Evolutionary conservation across 2,797 vertebrate genomes (phyloP), one percentile per base, ranked within the genome.

Genomic region (Odontamblyopus lacepedii): DNA sequence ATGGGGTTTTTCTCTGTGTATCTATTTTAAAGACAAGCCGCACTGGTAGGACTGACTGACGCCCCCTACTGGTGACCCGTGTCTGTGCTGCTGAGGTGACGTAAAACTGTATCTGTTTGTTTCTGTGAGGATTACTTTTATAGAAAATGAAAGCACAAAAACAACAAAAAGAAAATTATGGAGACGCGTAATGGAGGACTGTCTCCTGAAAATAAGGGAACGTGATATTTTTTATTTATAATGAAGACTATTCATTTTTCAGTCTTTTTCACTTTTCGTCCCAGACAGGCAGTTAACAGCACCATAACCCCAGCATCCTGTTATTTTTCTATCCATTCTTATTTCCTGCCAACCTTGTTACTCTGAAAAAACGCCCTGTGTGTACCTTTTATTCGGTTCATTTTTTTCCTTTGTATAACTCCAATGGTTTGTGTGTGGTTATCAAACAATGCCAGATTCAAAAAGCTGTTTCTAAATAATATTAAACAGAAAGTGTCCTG

Each of bases 401-500:
- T 60, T 78, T 67, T 78, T 71, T 77, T 88, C 73, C 76, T 85
- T 87, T 89, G 81, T 91, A 82, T 79, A 83, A 83, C 85, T 76
- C 86, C 85, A 89, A 18, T 91, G 87, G 89, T 92, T 91, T 91
- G 82, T 92, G 87, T 90, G 88, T 91, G 91, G 88, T 92, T 91
- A 92, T 91, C 83, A 84, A 92, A 89, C 86, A 90, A 89, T 88
- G 87, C 86, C 91, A 90, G 91, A 91, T 88, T 92, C 87, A 85
- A 90, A 38, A 92, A 91, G 85, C 89, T 91, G 88, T 94, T 94
- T 94, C 90, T 92, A 92, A 93, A 94, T 88, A 92, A 91, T 84
- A 94, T 93, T 92, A 94, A 94, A 94, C 91, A 87, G 86, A 91
- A 93, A 94, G 95, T 95, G 95, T 95, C 93, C 94, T 93, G 91